These are phyloP conservation scores for Listronotus bonariensis DNA, from an alignment of 1,140 invertebrate genomes.

Conservation along the genomic window DNA sequence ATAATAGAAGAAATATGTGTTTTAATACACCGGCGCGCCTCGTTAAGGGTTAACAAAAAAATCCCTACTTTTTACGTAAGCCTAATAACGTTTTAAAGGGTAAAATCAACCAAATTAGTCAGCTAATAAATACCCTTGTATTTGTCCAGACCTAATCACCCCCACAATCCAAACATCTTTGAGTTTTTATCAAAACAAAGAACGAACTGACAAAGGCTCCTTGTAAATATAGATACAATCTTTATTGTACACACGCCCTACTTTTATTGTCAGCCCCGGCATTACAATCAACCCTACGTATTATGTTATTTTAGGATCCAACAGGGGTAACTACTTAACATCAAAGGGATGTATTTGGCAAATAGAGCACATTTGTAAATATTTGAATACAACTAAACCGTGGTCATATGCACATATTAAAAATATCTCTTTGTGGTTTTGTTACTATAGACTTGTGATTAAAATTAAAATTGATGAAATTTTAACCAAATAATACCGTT, in stretches of 20 bases:
- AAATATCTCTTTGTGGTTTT: slow-evolving; percentile 24
- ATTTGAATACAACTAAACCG: slow-evolving; percentile 21
- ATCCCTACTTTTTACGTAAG: too few species aligned
- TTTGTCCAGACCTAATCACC: slow-evolving; percentile 24
- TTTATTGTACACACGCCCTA: slow-evolving; percentile 31
- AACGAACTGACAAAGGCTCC: slow-evolving; percentile 30
- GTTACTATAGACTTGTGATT: slow-evolving; percentile 10
- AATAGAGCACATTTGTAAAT: slow-evolving; percentile 35
- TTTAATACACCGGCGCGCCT: too few species aligned
- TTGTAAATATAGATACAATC: slow-evolving; percentile 33
- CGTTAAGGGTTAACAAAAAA: too few species aligned
- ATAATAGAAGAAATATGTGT: too few species aligned
- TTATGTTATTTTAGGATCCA: slow-evolving; percentile 34
- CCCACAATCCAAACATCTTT: slow-evolving; percentile 28
- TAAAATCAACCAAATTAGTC: slow-evolving; percentile 4
- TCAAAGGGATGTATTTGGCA: slow-evolving; percentile 27
- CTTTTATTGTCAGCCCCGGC: slow-evolving; percentile 26
- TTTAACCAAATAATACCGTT: too few species aligned
- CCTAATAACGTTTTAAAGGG: too few species aligned
- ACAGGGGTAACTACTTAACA: slow-evolving; percentile 33
- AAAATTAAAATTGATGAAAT: slow-evolving; percentile 4
- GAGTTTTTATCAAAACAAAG: slow-evolving; percentile 25
- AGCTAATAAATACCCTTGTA: slow-evolving; percentile 16
- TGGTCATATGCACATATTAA: slow-evolving; percentile 23
- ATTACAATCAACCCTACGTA: slow-evolving; percentile 13